Conservation (phyloP, 2,797 vertebrate species). For the Clarias pachynema region DNA sequence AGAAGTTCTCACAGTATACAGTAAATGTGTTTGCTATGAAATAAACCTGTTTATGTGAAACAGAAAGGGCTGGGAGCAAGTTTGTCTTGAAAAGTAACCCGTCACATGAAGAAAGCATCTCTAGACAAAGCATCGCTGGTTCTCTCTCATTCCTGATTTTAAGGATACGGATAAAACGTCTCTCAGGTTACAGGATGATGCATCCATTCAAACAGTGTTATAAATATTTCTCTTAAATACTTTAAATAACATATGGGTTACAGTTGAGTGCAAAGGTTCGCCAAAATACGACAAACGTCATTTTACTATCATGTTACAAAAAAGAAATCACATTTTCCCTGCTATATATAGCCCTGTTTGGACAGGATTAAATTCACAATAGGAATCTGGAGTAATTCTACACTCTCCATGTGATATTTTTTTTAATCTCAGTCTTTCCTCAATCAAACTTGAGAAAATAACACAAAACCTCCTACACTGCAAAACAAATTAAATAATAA, state of each 20-base stretch:
- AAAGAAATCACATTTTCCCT: neutral
- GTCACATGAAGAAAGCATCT: conserved; percentile 1
- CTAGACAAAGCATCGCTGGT: neutral
- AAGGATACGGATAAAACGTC: neutral
- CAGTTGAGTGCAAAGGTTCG: neutral
- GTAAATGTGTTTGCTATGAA: conserved; percentile 58
- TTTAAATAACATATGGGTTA: neutral
- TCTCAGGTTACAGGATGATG: neutral
- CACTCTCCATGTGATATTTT: neutral
- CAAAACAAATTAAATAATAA: too few relatives aligned
- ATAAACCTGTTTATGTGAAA: conserved; percentile 51
- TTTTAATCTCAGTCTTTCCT: neutral
- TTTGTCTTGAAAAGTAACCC: neutral
- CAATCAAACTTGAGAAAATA: neutral
- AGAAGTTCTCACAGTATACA: conserved; percentile 52
- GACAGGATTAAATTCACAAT: neutral
- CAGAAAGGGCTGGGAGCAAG: neutral
- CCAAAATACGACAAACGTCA: neutral
- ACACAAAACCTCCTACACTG: neutral
- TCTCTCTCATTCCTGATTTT: neutral
- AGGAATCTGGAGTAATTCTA: neutral
- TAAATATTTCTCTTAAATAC: neutral
- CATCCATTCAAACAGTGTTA: neutral
- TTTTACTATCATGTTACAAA: too few relatives aligned
- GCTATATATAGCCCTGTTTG: neutral